A percentile compares a stretch with the other conserved stretches of the same genome.
phyloP scores from a whole-genome alignment of 2,113 vertebrate species.

The Solenodon paradoxus region DNA sequence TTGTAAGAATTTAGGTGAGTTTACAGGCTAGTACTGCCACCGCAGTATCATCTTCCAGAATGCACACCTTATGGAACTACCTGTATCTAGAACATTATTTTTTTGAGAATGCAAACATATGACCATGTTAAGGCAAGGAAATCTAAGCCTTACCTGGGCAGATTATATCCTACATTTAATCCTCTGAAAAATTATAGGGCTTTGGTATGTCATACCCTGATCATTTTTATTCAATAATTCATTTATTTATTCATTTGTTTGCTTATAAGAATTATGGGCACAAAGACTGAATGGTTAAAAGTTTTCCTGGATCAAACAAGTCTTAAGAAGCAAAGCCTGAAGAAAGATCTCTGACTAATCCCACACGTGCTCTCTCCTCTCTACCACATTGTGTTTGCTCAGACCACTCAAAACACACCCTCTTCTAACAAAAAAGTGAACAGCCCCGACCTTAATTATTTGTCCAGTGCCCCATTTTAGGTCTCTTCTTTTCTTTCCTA shows the following conservation, averaged over 20 bases:
- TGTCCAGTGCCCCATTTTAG: neutral
- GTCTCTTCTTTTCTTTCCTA: neutral
- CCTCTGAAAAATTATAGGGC: neutral
- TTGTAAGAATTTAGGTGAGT: neutral
- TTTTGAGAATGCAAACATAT: neutral
- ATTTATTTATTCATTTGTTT: neutral
- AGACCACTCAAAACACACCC: neutral
- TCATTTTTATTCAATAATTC: neutral
- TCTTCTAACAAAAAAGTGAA: neutral
- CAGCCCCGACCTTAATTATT: neutral
- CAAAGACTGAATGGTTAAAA: neutral
- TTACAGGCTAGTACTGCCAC: neutral
- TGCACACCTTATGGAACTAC: neutral
- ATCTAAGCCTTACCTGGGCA: neutral
- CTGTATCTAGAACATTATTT: neutral
- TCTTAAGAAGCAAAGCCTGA: neutral
- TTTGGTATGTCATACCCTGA: neutral
- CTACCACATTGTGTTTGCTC: neutral
- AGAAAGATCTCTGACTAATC: neutral
- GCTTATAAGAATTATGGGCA: neutral
- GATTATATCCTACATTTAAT: neutral
- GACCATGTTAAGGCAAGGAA: neutral
- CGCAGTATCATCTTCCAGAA: neutral
- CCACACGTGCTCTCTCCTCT: neutral
- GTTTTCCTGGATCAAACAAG: neutral